phyloP scores from a whole-genome alignment of 30 jellyfish, hydroid and myxozoan genomes.

The Turritopsis rubra region DNA sequence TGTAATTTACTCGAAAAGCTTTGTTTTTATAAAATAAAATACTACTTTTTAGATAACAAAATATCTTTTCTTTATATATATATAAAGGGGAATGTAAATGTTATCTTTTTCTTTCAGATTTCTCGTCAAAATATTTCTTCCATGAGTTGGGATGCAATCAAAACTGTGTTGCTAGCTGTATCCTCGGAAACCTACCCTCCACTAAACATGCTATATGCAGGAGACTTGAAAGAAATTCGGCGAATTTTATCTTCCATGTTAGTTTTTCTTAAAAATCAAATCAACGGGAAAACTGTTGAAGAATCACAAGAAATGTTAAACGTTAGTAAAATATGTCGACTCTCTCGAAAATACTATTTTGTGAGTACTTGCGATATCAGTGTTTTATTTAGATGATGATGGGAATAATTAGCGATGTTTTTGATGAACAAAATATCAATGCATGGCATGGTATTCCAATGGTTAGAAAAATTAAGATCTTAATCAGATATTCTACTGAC shows the following conservation, averaged over 20 bases:
- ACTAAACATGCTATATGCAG: constrained; percentile 56
- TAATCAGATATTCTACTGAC: neutral
- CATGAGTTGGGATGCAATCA: neutral
- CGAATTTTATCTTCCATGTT: constrained; percentile 22
- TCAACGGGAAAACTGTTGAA: constrained; percentile 25
- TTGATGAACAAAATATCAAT: neutral
- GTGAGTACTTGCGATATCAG: too few relatives aligned
- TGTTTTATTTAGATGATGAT: neutral
- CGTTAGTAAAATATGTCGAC: neutral
- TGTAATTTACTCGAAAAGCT: neutral
- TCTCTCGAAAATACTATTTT: neutral
- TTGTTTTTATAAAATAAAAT: neutral
- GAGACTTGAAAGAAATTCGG: constrained; percentile 51
- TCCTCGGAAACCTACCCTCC: constrained; percentile 35
- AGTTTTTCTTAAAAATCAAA: neutral
- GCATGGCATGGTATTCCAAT: neutral
- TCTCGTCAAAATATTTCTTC: neutral
- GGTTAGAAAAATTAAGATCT: neutral
- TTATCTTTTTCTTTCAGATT: too few relatives aligned
- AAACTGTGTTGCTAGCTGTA: neutral
- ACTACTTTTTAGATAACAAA: too few relatives aligned
- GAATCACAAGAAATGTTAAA: neutral
- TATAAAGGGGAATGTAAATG: too few relatives aligned
- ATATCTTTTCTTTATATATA: too few relatives aligned
- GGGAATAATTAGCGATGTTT: neutral